Conservation (phyloP, 2,888 invertebrate genomes). For the Andrena bucephala region DNA sequence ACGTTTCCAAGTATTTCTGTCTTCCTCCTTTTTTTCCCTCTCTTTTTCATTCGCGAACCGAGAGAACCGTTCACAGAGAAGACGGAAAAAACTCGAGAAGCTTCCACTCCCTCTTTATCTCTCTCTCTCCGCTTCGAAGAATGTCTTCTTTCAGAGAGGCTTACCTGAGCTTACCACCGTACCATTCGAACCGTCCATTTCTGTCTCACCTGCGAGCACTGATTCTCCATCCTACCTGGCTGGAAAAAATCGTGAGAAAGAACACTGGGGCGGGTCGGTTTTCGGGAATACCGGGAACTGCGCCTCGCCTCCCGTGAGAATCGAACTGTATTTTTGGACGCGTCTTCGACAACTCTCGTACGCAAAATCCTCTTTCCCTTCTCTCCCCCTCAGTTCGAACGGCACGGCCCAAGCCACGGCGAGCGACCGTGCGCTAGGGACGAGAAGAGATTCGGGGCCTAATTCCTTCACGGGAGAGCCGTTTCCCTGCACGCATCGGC, state of each 20-base stretch:
- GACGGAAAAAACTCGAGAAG: slow-evolving; percentile 33
- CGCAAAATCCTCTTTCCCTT: not conserved
- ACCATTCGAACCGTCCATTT: slow-evolving; percentile 44
- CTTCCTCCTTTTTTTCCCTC: not conserved
- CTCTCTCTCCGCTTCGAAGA: not conserved
- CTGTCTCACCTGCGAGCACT: slow-evolving; percentile 68
- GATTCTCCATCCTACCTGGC: slow-evolving; percentile 60
- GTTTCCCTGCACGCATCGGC: not conserved
- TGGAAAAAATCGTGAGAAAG: slow-evolving; percentile 51
- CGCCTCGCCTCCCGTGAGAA: slow-evolving; percentile 14
- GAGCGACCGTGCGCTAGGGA: too few relatives aligned
- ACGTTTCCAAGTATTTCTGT: slow-evolving; percentile 42
- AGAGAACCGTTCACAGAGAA: slow-evolving; percentile 11
- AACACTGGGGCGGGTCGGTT: slow-evolving; percentile 10
- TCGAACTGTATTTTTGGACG: not conserved
- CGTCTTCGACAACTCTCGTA: not conserved
- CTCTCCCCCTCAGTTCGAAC: not conserved
- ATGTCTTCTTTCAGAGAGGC: slow-evolving; percentile 19
- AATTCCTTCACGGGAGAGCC: slow-evolving; percentile 15
- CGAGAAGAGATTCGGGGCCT: not conserved
- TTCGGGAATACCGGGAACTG: slow-evolving; percentile 21
- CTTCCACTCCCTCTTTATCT: not conserved
- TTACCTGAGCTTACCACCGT: slow-evolving; percentile 40
- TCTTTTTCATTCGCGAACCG: slow-evolving; percentile 4
- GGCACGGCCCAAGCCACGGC: too few relatives aligned